phyloP scores from a whole-genome alignment of 2,888 invertebrate genomes.

The Diarsia brunnea region DNA sequence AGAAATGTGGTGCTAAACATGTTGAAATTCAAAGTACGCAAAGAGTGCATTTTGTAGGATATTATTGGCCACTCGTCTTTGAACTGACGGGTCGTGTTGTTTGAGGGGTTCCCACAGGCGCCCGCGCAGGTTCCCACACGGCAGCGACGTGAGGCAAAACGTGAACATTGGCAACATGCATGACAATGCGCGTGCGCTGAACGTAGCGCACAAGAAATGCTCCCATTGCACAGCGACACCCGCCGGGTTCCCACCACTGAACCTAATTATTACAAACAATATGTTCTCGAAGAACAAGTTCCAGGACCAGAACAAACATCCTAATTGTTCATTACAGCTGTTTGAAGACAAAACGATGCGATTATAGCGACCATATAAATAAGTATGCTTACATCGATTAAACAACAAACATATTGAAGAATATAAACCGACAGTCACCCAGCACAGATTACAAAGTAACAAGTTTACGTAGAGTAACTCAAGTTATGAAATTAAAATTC shows the following conservation, averaged over 20 bases:
- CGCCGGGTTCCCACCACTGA: neutral
- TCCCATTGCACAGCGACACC: conserved; percentile 26
- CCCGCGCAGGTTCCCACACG: conserved; percentile 29
- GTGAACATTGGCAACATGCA: conserved; percentile 17
- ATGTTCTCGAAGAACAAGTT: neutral
- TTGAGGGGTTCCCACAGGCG: neutral
- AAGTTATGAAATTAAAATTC: neutral
- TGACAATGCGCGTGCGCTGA: conserved; percentile 27
- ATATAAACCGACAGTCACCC: neutral
- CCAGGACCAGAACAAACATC: neutral
- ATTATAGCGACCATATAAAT: too few species aligned
- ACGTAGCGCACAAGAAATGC: conserved; percentile 38
- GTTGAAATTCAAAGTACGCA: conserved; percentile 1
- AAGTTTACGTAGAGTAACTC: neutral
- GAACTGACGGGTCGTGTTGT: neutral
- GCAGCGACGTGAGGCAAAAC: conserved; percentile 45
- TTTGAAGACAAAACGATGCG: neutral
- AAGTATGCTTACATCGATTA: neutral
- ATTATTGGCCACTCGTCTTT: too few species aligned
- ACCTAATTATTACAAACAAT: neutral
- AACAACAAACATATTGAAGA: neutral
- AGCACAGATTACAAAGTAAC: neutral
- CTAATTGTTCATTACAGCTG: neutral
- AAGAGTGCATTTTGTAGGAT: neutral
- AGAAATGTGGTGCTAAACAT: conserved; percentile 5